These are phyloP conservation scores for Platycheirus albimanus DNA, from an alignment of 2,888 invertebrate species.

Conservation along the genomic window DNA sequence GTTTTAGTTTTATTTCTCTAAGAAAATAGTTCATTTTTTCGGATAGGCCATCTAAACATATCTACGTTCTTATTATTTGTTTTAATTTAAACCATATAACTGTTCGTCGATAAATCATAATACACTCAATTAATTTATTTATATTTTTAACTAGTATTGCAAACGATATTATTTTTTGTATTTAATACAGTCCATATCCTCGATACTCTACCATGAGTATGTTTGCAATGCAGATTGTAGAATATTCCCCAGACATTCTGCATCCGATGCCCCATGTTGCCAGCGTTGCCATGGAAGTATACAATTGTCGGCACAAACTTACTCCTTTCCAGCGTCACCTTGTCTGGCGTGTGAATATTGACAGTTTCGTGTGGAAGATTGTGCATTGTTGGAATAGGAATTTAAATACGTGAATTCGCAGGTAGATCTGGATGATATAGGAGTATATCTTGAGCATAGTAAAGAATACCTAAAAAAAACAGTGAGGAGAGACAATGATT, in stretches of 20 bases:
- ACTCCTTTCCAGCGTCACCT: constrained; percentile 87
- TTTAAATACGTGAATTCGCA: constrained; percentile 92
- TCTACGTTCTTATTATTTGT: not conserved
- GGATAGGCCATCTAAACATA: constrained; percentile 16
- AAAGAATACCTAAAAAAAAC: constrained; percentile 87
- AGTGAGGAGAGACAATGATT: no score
- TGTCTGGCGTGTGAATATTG: constrained; percentile 89
- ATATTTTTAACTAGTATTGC: constrained; percentile 33
- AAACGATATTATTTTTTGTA: constrained; percentile 20
- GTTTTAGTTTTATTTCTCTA: constrained; percentile 36
- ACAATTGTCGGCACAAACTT: constrained; percentile 90
- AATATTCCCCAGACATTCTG: constrained; percentile 94
- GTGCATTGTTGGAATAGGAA: constrained; percentile 93
- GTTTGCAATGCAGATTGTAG: constrained; percentile 91
- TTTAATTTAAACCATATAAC: no score
- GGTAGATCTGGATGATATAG: constrained; percentile 96
- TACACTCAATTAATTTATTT: constrained; percentile 3
- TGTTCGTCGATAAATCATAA: constrained; percentile 7
- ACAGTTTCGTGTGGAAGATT: constrained; percentile 94
- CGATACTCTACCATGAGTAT: constrained; percentile 96
- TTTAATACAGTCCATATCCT: constrained; percentile 90
- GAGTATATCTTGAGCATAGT: constrained; percentile 92
- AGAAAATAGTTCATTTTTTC: constrained; percentile 45
- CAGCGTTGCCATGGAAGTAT: no score
- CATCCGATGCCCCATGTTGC: constrained; percentile 97